Base-by-base conservation (phyloP, 2,113 vertebrate genomes). In the Platichthys flesus region DNA sequence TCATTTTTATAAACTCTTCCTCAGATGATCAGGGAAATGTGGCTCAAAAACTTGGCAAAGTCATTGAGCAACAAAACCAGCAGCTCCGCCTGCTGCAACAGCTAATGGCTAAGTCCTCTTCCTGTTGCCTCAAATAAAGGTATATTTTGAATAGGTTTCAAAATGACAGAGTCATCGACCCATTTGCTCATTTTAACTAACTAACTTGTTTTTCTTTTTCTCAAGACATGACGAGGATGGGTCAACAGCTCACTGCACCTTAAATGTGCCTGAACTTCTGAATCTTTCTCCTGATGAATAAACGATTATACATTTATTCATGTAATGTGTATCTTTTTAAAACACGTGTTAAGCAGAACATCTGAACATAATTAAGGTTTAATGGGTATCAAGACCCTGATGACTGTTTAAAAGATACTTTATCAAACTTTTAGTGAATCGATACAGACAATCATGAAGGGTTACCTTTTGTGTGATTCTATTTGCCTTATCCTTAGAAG, bases 11-110 rank as follows among this genome's bases (percentile, higher is more conserved):
- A 8, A 21, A 26, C 71, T 10, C 16, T 15, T 3, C 55, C 54
- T 18, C 69, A 85, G 73, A 37, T 0, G 68, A 55, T 23, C 54
- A 40, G 47, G 3, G 1, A 0, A 0, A 10, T 0, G 0, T 77
- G 14, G 8, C 49, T 18, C 52, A 69, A 3, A 59, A 31, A 9
- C 68, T 80, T 58, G 8, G 1, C 12, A 9, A 0, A 0, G 1
- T 84, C n/a, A 59, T 60, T 8, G 64, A 77, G 37, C 76, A 73
- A 15, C 73, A 80, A 12, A 40, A 49, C 0, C 20, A 65, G 45
- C 20, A 70, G 45, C 55, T 78, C 1, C 54, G 10, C 4, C 51
- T 83, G 42, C 81, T 78, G 80, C 6, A 0, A 18, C 40, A 60
- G 65, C 24, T 76, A 15, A 3, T 15, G 3, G 23, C 35, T 8